Percentiles rank a stretch among this genome's conserved stretches.
Evolutionary conservation across 92 coral and sea anemone species (phyloP).

Genomic region (Nematostella vectensis): DNA sequence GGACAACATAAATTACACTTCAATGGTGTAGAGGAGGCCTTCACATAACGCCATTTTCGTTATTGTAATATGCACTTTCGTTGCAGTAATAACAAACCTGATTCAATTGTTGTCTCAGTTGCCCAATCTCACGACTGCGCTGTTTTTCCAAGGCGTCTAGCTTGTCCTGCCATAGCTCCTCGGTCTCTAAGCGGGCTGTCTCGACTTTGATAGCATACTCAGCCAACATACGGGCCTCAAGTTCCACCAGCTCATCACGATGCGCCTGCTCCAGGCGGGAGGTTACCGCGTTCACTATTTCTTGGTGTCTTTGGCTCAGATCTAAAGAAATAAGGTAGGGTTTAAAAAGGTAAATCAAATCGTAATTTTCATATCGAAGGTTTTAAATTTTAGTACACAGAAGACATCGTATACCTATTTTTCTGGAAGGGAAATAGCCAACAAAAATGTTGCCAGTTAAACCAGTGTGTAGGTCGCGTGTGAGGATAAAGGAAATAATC

Average conservation of each 20-base stretch:
- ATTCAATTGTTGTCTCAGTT: constrained; percentile 30
- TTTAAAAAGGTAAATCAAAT: not conserved
- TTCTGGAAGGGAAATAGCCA: too few relatives aligned
- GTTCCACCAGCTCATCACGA: constrained; percentile 74
- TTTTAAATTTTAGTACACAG: too few relatives aligned
- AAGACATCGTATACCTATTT: too few relatives aligned
- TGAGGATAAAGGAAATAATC: too few relatives aligned
- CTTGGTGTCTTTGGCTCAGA: constrained; percentile 69
- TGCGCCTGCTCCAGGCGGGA: constrained; percentile 74
- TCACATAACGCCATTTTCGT: too few relatives aligned
- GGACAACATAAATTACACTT: too few relatives aligned
- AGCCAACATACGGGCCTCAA: constrained; percentile 76
- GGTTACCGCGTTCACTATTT: constrained; percentile 72
- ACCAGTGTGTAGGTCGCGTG: too few relatives aligned
- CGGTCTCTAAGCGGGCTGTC: constrained; percentile 75
- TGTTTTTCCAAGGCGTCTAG: constrained; percentile 39
- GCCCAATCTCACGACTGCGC: constrained; percentile 35
- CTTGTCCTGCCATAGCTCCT: constrained; percentile 68
- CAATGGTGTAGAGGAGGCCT: too few relatives aligned
- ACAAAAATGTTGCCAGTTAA: too few relatives aligned
- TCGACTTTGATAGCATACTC: constrained; percentile 90
- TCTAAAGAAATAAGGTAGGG: constrained; percentile 45
- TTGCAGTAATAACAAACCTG: too few relatives aligned
- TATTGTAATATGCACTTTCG: too few relatives aligned
- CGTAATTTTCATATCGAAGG: too few relatives aligned